Evolutionary conservation across 2,113 vertebrate genomes (phyloP), one percentile per base, ranked within the genome.

Genomic region (Corydoras sp.): DNA sequence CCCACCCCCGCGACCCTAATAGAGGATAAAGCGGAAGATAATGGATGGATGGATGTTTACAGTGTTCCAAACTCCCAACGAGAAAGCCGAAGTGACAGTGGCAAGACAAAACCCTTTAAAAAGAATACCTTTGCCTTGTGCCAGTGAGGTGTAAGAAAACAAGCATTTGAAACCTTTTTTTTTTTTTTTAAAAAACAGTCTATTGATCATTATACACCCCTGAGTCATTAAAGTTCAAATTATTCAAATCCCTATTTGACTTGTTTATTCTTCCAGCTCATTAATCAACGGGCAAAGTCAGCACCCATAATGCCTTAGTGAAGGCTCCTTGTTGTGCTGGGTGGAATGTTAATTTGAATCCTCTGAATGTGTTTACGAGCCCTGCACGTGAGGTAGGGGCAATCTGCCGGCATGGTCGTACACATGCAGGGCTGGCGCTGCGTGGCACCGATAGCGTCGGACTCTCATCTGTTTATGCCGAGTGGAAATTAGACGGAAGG

Each of bases 181-280:
- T n/a, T n/a, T n/a, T 4, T 35, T 35, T 53, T 71, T 58, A 65
- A 82, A 74, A 80, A 76, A 85, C 77, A 79, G 81, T 72, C 77
- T 86, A 88, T 88, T 87, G 89, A 90, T 90, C 84, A 85, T 73
- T 73, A 69, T 76, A 71, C 78, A 79, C 82, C 75, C 84, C 79
- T 83, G 79, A 74, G 76, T 82, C 88, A 88, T 90, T 91, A 88
- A 87, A 78, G 83, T 72, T 70, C 79, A 88, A 88, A 89, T 89
- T 80, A 90, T 86, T 87, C 84, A 86, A 80, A 80, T 81, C 51
- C 86, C 86, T 83, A 86, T 87, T 82, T 73, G 82, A 80, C 78
- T 77, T 76, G 79, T 76, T 71, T 78, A 68, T 65, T 68, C 72
- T 71, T 76, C 80, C 75, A 83, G 80, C 67, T 80, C 78, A 82